A percentile compares a stretch with the other conserved stretches of the same genome.
Evolutionary conservation across 2,888 invertebrate genomes (phyloP).

Genomic region (Phaonia tiefii): DNA sequence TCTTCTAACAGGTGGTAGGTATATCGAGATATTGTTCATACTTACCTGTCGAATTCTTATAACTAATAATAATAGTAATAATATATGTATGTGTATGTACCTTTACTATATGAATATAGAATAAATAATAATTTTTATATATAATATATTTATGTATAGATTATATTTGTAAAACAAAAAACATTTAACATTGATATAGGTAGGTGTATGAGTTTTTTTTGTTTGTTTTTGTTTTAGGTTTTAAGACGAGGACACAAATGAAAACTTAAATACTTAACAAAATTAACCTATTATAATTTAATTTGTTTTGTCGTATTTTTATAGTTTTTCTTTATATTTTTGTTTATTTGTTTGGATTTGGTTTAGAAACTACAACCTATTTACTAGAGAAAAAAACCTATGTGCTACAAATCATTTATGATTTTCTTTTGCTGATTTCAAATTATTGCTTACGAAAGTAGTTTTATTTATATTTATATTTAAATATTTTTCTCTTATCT

Average conservation of each 20-base stretch:
- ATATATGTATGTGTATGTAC: not conserved
- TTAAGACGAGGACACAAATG: constrained; percentile 34
- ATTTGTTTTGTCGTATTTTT: constrained; percentile 18
- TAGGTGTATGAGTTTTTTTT: not conserved
- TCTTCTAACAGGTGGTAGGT: too few relatives aligned
- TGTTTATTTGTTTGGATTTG: constrained; percentile 11
- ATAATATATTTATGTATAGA: constrained; percentile 4
- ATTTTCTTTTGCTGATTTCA: not conserved
- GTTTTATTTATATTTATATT: constrained; percentile 15
- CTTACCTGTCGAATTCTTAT: constrained; percentile 10
- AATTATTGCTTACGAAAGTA: constrained; percentile 54
- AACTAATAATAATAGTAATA: constrained; percentile 16
- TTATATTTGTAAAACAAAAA: constrained; percentile 54
- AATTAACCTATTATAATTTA: constrained; percentile 60
- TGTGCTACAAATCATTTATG: not conserved
- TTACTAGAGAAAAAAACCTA: constrained; percentile 49
- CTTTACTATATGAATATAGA: constrained; percentile 15
- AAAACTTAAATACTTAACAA: constrained; percentile 66
- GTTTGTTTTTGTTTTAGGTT: constrained; percentile 9
- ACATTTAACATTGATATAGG: constrained; percentile 64
- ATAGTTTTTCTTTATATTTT: not conserved
- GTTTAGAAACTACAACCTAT: constrained; percentile 64
- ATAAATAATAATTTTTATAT: not conserved
- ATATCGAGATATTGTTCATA: too few relatives aligned
- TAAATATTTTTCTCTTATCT: constrained; percentile 16